Conservation (phyloP, 2,888 invertebrate genomes). For the Drosophila anceps region DNA sequence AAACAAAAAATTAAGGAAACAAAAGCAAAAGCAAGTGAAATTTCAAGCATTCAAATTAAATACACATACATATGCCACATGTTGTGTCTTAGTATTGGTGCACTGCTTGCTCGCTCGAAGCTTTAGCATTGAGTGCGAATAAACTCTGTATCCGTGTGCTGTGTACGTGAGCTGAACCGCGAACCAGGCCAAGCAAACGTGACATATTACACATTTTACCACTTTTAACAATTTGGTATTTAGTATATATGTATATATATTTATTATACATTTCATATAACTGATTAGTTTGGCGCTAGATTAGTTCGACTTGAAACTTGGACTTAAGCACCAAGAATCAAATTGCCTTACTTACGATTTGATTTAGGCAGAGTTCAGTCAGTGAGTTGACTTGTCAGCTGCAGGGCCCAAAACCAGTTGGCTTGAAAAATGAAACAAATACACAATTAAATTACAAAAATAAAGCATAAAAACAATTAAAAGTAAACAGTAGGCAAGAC, state of each 20-base stretch:
- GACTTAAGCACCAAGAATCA: background rate
- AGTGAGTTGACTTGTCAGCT: slow-evolving; percentile 18
- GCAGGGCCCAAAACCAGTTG: slow-evolving; percentile 48
- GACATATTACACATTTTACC: slow-evolving; percentile 2
- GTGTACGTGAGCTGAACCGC: slow-evolving; percentile 24
- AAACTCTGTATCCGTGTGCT: background rate
- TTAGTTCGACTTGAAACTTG: background rate
- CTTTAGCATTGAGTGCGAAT: background rate
- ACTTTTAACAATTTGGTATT: background rate
- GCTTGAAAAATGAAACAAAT: slow-evolving; percentile 39
- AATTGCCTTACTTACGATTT: background rate
- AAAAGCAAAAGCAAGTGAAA: slow-evolving; percentile 1
- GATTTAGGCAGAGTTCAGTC: background rate
- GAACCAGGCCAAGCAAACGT: slow-evolving; percentile 3
- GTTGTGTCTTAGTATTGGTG: background rate
- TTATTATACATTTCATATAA: too few species aligned
- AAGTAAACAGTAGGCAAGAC: slow-evolving; percentile 33
- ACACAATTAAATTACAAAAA: slow-evolving; percentile 22
- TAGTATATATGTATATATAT: background rate
- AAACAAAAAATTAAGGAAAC: background rate
- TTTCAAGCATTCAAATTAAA: background rate
- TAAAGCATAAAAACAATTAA: slow-evolving; percentile 45
- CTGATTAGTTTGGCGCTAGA: background rate
- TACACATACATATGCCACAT: background rate
- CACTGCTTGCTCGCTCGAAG: background rate